Base-by-base conservation (phyloP, 2,888 invertebrate genomes). In the Phortica okadai region DNA sequence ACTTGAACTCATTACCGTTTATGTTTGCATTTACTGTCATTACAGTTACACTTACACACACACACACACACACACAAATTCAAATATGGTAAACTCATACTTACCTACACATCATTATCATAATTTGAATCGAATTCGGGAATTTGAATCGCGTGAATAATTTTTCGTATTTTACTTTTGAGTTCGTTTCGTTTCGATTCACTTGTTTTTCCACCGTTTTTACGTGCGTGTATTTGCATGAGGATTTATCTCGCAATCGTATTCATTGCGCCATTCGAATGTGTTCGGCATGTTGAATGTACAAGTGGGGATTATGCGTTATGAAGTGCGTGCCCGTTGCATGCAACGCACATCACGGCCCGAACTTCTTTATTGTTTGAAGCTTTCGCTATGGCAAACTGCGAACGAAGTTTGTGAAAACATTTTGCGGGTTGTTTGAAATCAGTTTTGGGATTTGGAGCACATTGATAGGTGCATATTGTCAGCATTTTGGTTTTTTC, bases 61-160 rank as follows among this genome's bases (percentile, higher is more conserved):
- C 6, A 14, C 8, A 66, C 66, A 66, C 25, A 33, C 7, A 66
- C 66, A 6, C 11, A 69, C 69, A 16, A 10, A 56, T 54, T 54
- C 54, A 14, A 7, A 56, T 11, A 33, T 33, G 33, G 50, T 50
- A 50, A 3, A 50, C 14, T 50, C 50, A 14, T 5, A 50, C 50
- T 50, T 50, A 16, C 21, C 5, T 4, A 59, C 25, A 54, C 85
- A 80, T 86, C 84, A 86, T 86, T 86, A 86, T 88, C 87, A 86
- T 86, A 86, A 86, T 86, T 88, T 86, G 83, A 82, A 86, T 84
- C 80, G 78, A 80, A 80, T 80, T 70, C 73, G 77, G 54, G 70
- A 72, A 56, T 72, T 72, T 54, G 14, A 25, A 7, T 33, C 33
- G 33, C 33, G 33, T 33, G 33, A 56, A 14, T 33, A 11, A 72